Base-by-base conservation (phyloP, 1,140 invertebrate genomes). In the Drosophila sechellia region DNA sequence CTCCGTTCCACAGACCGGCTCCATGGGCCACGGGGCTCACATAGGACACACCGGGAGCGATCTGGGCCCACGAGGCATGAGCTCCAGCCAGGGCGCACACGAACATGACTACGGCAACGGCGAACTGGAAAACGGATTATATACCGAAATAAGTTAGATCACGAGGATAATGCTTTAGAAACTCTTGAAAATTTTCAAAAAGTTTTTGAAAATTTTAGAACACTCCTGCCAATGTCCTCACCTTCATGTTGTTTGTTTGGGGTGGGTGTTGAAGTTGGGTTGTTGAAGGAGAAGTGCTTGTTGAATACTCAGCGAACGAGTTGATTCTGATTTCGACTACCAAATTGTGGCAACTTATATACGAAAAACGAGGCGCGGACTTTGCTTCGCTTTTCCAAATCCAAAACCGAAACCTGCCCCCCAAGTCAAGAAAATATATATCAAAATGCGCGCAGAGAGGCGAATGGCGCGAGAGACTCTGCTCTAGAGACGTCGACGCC, bases 41-140 rank as follows among this genome's bases (percentile, higher is more conserved):
- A 69, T 89, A 89, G 54, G 86, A 90, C 10, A 91, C 86, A 31
- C 77, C 91, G 10, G 90, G 90, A 13, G 90, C 81, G 54, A 86
- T 70, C 42, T 69, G 75, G 40, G 72, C 61, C 77, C 86, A 75
- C 43, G 91, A 92, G 50, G 91, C 87, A 64, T 91, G 83, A 35
- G 85, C 89, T 75, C 89, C 91, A 65, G 70, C 80, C 64, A 79
- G 70, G 78, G 91, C 91, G 68, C 91, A 86, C 65, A 92, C 91
- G 64, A 92, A 92, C 91, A 92, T 91, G 91, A 92, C 91, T 92
- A 92, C 91, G 84, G 90, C 90, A 86, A 85, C 48, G 71, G 81
- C 90, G 91, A 92, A 92, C 91, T 92, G 90, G 0, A 74, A 66
- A 37, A 25, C 8, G 27, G 40, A 25, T 34, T 31, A 25, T 10